Evolutionary conservation across 1,140 invertebrate genomes (phyloP).

Genomic region (Drosophila ironensis): DNA sequence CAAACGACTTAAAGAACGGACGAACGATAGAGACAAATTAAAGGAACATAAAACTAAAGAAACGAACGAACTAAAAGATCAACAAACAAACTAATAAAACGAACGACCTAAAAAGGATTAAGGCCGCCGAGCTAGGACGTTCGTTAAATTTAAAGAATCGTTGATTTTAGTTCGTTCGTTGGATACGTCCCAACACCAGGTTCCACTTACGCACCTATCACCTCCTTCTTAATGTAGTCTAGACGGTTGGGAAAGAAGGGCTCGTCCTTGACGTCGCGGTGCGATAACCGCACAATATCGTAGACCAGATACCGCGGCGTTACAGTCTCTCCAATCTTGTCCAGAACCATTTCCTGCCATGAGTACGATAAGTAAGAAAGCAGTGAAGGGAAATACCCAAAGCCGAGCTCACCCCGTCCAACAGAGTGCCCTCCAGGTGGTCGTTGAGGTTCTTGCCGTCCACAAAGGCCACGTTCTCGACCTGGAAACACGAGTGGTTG

Average conservation of each 20-base stretch:
- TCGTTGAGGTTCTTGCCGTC: conserved; percentile 87
- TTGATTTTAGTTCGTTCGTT: no score
- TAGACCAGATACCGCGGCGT: conserved; percentile 97
- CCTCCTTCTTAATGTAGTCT: conserved; percentile 88
- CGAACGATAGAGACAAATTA: no score
- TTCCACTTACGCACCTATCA: conserved; percentile 82
- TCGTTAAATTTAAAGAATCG: no score
- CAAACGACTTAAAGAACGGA: no score
- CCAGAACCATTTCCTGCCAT: conserved; percentile 94
- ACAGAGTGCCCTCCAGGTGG: conserved; percentile 91
- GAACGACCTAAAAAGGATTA: no score
- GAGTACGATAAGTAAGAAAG: conserved; percentile 72
- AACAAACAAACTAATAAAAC: no score
- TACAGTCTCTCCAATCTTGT: conserved; percentile 88
- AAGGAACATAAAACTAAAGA: no score
- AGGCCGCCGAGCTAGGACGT: no score
- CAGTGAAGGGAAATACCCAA: background rate
- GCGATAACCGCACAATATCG: conserved; percentile 94
- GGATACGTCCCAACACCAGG: no score
- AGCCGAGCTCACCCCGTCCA: conserved; percentile 88
- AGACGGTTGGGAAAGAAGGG: conserved; percentile 90
- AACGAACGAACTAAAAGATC: no score
- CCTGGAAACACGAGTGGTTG: conserved; percentile 96
- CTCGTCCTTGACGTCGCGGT: conserved; percentile 89
- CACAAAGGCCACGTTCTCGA: conserved; percentile 90